Evolutionary conservation across 1,140 invertebrate genomes (phyloP), one percentile per base, ranked within the genome.

Genomic region (Drosophila mauritiana): DNA sequence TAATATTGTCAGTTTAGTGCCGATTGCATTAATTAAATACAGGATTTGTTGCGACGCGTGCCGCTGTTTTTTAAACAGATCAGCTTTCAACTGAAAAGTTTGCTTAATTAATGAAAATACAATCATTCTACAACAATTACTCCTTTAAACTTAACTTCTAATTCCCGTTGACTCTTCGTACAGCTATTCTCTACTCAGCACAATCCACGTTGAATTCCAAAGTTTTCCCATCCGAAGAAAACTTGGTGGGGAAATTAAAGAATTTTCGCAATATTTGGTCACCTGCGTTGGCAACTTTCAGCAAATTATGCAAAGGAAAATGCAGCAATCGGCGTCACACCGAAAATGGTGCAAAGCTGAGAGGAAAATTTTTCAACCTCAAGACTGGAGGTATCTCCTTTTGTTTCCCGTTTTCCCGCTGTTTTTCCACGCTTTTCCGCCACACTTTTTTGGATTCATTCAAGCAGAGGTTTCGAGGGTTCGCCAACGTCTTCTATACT

Each of bases 381-480:
- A 54, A 39, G 49, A 37, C 46, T 74, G 15, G 5, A 20, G 55
- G 20, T 39, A 34, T 68, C 49, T 75, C 75, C 40, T 73, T 63
- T 65, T 62, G 57, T 58, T 52, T 59, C 37, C 42, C 27, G 10
- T 17, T 78, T 39, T 73, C 27, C 15, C 45, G 53, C 54, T 42
- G 63, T 51, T 58, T 80, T 80, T 80, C 70, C 72, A 80, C 78
- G 72, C 72, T 80, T 61, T 80, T 80, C 49, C 63, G 54, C 43
- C 68, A 73, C 67, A 78, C 73, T 73, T 64, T 80, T 82, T 82
- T 78, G 73, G 68, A 73, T 78, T 82, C 68, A 73, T 78, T 73
- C 36, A 73, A 73, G 76, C 58, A 53, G 49, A 65, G 59, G 75
- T 53, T 64, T 59, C 34, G 56, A 73, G 70, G 70, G 72, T 75